Base-by-base conservation (phyloP, 2,888 invertebrate species). In the Pedicia rivosa region DNA sequence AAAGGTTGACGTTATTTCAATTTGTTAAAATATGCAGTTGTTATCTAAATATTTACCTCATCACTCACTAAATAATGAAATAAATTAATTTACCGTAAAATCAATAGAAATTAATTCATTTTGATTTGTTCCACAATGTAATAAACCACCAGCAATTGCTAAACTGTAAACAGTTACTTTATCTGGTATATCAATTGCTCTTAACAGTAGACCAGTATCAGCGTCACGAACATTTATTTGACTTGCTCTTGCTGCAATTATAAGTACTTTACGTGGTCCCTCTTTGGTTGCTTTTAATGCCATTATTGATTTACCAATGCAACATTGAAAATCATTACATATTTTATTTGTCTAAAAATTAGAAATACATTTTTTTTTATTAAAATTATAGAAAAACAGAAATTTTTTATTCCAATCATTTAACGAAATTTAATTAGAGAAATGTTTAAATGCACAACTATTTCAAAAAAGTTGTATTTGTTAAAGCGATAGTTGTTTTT, bases 111-210 rank as follows among this genome's bases (percentile, higher is more conserved):
- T 68, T 53, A 83, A 74, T 47, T 74, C 72, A 43, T 74, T 71
- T 44, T 68, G 72, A 49, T 75, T 78, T 2, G 82, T 81, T 5
- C 82, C 82, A 48, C 80, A 82, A 54, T 74, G 82, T n/a, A 83
- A 67, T 42, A 72, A 66, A 37, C 72, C 74, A 25, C 72, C 68
- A 47, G 75, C 68, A 44, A 74, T 67, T n/a, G 78, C 59, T 38
- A 82, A 54, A 6, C 77, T 74, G 50, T 80, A 82, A 1, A 81
- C 76, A 0, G 79, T 77, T 49, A 68, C 62, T 28, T 59, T 63
- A 48, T 48, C 71, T 31, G 59, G 72, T 45, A 64, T 70, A 49
- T 52, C 51, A 24, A 82, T 65, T 0, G 72, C 73, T 25, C 82
- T 63, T 35, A 83, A 51, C 39, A 78, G 57, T 1, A 82, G 59